These are phyloP conservation scores for Urocynchramus pylzowi DNA, from an alignment of 2,113 vertebrate genomes.

Conservation along the genomic window DNA sequence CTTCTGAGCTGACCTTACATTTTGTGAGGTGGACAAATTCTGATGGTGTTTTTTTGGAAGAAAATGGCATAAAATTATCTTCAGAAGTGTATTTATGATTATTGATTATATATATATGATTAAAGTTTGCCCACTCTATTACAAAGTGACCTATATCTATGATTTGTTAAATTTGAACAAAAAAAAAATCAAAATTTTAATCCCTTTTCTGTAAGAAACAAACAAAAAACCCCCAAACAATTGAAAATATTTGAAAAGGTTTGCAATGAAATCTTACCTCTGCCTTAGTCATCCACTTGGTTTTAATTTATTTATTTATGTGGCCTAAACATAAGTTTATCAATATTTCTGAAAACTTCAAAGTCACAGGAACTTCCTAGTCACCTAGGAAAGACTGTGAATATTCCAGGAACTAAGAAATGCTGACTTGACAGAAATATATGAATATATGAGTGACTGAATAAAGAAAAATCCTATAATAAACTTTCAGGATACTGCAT, in stretches of 20 bases:
- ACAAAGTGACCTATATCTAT: neutral
- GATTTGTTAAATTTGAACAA: neutral
- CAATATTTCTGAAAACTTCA: neutral
- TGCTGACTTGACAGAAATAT: neutral
- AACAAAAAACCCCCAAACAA: neutral
- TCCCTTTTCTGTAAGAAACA: neutral
- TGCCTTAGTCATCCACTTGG: neutral
- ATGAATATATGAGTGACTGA: neutral
- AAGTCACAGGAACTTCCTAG: neutral
- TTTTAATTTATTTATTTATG: neutral
- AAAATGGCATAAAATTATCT: neutral
- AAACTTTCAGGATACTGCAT: neutral
- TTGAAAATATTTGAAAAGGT: neutral
- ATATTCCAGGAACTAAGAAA: neutral
- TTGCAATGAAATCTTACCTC: neutral
- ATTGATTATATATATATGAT: neutral
- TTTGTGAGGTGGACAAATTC: neutral
- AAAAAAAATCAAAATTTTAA: neutral
- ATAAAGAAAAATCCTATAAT: neutral
- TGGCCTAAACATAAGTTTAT: neutral
- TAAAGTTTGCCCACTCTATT: neutral
- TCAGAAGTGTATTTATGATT: neutral
- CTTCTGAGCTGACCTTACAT: neutral
- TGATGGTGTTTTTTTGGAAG: neutral
- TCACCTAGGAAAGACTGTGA: neutral